phyloP scores from a whole-genome alignment of 2,888 invertebrate species.

The Chorisops tibialis region DNA sequence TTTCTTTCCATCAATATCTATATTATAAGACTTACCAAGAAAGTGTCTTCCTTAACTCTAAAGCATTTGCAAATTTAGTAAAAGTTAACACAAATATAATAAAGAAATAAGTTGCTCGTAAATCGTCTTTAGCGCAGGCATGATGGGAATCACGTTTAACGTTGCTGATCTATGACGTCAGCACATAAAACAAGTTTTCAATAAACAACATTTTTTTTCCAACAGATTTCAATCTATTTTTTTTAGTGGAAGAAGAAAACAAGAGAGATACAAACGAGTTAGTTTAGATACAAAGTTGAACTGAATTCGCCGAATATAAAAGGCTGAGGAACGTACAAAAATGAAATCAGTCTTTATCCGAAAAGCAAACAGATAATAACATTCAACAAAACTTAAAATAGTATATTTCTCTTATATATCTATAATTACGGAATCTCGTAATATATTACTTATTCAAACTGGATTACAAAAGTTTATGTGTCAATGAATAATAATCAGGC shows the following conservation, averaged over 20 bases:
- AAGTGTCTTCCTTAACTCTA: too few relatives aligned
- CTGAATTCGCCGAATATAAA: slow-evolving; percentile 5
- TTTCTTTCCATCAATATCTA: too few relatives aligned
- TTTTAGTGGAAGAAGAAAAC: too few relatives aligned
- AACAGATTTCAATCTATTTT: background rate
- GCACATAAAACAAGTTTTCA: slow-evolving; percentile 2
- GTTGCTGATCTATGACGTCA: slow-evolving; percentile 20
- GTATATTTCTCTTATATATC: background rate
- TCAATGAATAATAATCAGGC: slow-evolving; percentile 34
- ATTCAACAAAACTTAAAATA: background rate
- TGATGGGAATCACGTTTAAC: background rate
- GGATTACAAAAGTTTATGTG: slow-evolving; percentile 28
- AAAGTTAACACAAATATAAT: too few relatives aligned
- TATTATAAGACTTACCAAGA: too few relatives aligned
- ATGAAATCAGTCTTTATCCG: slow-evolving; percentile 1
- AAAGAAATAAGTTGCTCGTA: too few relatives aligned
- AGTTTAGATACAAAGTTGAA: too few relatives aligned
- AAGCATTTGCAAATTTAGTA: too few relatives aligned
- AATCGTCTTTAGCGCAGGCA: background rate
- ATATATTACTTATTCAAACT: background rate
- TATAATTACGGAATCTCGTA: background rate
- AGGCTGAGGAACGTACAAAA: background rate
- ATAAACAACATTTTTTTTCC: background rate
- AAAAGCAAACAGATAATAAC: background rate
- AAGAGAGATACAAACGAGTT: too few relatives aligned